Base-by-base conservation (phyloP, 2,888 invertebrate genomes). In the Ctenicera cuprea region DNA sequence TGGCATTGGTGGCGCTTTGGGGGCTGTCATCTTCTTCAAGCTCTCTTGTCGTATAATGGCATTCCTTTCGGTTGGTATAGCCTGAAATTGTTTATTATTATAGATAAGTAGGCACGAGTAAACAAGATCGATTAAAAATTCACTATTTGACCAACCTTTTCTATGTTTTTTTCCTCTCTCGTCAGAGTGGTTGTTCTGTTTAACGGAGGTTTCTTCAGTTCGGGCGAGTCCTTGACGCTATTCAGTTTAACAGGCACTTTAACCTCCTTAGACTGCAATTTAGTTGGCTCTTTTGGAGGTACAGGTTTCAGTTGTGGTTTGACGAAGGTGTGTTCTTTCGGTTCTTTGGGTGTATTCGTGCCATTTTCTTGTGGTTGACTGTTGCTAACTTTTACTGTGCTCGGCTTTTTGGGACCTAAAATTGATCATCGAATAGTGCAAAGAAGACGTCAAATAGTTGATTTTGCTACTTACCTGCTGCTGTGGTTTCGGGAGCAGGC, bases 171-270 rank as follows among this genome's bases (percentile, higher is more conserved):
- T 20, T 76, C 78, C 22, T 70, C 61, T 7, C 73, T 72, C 1
- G 26, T 69, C 9, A 50, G 12, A 8, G 54, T 75, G 22, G 18
- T 54, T 18, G 33, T 61, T 57, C 52, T 37, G 50, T 66, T 62
- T 12, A 57, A 26, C 22, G 78, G 76, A 41, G 76, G 73, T 52
- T 65, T 79, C 73, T 77, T 79, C 65, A 71, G 66, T 83, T 38
- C 62, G 4, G 43, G 38, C 37, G 16, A 26, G 81, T 73, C 85
- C 78, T 84, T 83, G 3, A 85, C 86, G 75, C 85, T 86, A 75
- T 86, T 86, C 16, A 87, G 78, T 70, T 84, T 84, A 26, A 87
- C 80, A n/a, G 86, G 85, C 11, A 88, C 85, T 80, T 87, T 88
- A 4, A 87, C 84, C 68, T 86, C 85, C 33, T 83, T 81, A 4